phyloP scores from a whole-genome alignment of 1,140 invertebrate genomes.

The Polyergus mexicanus region DNA sequence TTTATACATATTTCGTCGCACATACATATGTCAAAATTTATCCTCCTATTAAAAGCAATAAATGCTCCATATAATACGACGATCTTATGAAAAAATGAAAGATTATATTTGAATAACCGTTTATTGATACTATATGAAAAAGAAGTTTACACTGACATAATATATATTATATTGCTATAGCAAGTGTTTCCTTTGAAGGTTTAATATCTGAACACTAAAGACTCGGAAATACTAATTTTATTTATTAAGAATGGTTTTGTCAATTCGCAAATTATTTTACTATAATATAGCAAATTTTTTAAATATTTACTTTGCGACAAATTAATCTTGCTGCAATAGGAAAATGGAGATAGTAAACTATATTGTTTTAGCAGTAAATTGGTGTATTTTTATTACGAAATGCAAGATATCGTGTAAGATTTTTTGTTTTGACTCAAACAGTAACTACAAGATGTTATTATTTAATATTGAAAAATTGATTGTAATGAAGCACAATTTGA shows the following conservation, averaged over 20 bases:
- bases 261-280: neutral
- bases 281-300: neutral
- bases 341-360: neutral
- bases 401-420: neutral
- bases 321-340: neutral
- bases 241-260: conserved; percentile 17
- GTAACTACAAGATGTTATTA: neutral
- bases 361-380: neutral
- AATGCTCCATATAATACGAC: conserved; percentile 24
- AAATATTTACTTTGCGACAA: neutral
- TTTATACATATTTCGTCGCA: conserved; percentile 75
- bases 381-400: neutral
- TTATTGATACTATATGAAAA: conserved; percentile 3
- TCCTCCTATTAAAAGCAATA: conserved; percentile 28
- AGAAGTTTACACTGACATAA: neutral
- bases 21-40: conserved; percentile 71
- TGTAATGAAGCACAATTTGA: neutral
- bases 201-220: neutral
- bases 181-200: neutral
- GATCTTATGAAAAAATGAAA: conserved; percentile 1
- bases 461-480: neutral
- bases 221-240: neutral
- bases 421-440: conserved; percentile 4
- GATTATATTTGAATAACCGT: neutral
- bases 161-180: neutral